Conservation (phyloP, 1,140 invertebrate genomes). For the Parapsyche elsis region DNA sequence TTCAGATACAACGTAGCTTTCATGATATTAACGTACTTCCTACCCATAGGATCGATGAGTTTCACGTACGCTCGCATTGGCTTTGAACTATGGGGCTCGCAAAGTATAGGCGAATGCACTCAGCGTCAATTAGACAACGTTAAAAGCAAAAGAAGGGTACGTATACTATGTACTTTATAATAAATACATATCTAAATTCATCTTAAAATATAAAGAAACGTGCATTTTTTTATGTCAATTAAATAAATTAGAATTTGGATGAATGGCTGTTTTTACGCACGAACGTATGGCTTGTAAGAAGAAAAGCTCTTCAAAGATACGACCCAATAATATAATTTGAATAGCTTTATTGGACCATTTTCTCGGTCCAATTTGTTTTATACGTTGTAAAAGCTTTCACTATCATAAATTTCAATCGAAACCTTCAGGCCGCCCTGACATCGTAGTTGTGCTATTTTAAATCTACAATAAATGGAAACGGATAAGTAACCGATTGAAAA, state of each 20-base stretch:
- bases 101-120: constrained; percentile 94
- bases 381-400: background rate
- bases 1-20: constrained; percentile 89
- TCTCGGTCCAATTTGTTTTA: background rate
- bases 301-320: background rate
- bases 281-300: no score
- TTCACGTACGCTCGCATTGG: constrained; percentile 93
- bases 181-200: no score
- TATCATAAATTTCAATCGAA: constrained; percentile 6
- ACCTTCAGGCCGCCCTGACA: no score
- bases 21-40: constrained; percentile 91
- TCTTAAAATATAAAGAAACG: no score
- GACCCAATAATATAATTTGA: constrained; percentile 18
- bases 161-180: constrained; percentile 57
- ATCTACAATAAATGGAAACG: no score
- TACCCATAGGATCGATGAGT: constrained; percentile 92
- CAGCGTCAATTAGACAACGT: constrained; percentile 91
- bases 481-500: background rate
- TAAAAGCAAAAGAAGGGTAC: constrained; percentile 91
- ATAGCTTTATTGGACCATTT: constrained; percentile 11
- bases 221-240: no score
- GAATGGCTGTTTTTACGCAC: no score
- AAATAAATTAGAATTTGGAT: no score
- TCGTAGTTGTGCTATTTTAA: no score
- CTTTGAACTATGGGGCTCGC: constrained; percentile 92